Base-by-base conservation (phyloP, 2,888 invertebrate genomes). In the Eupithecia vulgata region DNA sequence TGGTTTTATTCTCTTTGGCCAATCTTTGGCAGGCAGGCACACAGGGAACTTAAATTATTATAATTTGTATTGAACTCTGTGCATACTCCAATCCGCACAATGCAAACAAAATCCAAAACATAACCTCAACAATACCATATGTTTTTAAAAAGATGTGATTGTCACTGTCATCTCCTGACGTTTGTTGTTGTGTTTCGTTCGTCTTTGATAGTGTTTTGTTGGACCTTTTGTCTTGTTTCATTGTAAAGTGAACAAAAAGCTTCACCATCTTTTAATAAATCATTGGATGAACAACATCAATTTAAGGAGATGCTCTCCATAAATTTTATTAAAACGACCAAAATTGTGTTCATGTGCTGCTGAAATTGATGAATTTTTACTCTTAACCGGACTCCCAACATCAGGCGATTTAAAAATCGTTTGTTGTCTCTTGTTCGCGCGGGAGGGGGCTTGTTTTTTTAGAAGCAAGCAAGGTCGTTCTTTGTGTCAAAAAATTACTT, bases 381-480 rank as follows among this genome's bases (percentile, higher is more conserved):
- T 42, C 59, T 75, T 75, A 30, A 17, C 42, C 66, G 72, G 70
- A 75, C 70, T 52, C 10, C 7, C 34, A 62, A 61, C 37, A 59
- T 68, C 70, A 65, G 57, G 40, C 59, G 42, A 72, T 75, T 66
- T 70, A 30, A 52, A 61, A 66, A 52, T 45, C 45, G n/a, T 57
- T 71, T 72, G 68, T 74, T 75, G 69, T 71, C 72, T 74, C 65
- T 71, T 66, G 65, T 66, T 72, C 67, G 83, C 87, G 89, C 87
- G 89, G 92, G 92, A 90, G 91, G 91, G 92, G 92, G 91, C 91
- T 91, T 93, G 93, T 93, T 92, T 72, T 65, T 92, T 93, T 89
- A 92, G 88, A 85, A 91, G 91, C 94, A 85, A 91, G 91, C 94
- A 95, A 95, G 95, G 95, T 95, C 95, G 95, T 95, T 94, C 95